Evolutionary conservation across 37 sponge, comb jelly and placozoan genomes (phyloP), one percentile per base, ranked within the genome.

Genomic region (Oopsacas minuta): DNA sequence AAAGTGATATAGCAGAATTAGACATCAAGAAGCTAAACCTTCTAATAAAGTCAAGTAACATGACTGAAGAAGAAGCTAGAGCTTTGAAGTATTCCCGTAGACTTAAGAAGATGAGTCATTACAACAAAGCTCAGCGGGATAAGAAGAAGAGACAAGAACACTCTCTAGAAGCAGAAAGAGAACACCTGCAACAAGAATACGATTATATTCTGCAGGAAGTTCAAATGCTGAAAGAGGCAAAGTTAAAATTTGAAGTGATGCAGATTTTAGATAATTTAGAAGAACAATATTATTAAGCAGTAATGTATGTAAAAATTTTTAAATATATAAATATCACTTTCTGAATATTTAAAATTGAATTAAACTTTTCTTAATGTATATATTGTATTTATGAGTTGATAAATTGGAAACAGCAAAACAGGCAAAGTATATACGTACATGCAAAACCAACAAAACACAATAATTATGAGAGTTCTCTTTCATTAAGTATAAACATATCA

Each of bases 31-130:
- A 10, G 7, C 30, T 61, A 12, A 61, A 61, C 28, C 75, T 61
- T 61, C 30, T 61, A 5, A 61, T 61, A 3, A 61, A 61, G 28
- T 7, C 20, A 25, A 61, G 28, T 12, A 61, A 61, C 22, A 20
- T 61, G 75, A 61, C 32, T 12, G 20, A 25, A 61, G 75, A 61
- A 3, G 75, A 61, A 10, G 75, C 75, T 7, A 61, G 28, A 34
- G 75, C 75, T 61, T 12, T 61, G 75, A 61, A 61, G 75, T 61
- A 61, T 34, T 61, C 75, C 28, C 75, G 75, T 5, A 10, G 75
- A 61, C 75, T 61, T 25, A 61, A 61, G 75, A 61, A 61, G 28
- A 61, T 61, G 75, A 61, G 75, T 61, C 75, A 61, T 7, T 61
- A 61, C 75, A 61, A 61, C 22, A 61, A 61, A 34, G 75, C 75